Evolutionary conservation across 2,888 invertebrate species (phyloP).

Genomic region (Pocota personata): DNA sequence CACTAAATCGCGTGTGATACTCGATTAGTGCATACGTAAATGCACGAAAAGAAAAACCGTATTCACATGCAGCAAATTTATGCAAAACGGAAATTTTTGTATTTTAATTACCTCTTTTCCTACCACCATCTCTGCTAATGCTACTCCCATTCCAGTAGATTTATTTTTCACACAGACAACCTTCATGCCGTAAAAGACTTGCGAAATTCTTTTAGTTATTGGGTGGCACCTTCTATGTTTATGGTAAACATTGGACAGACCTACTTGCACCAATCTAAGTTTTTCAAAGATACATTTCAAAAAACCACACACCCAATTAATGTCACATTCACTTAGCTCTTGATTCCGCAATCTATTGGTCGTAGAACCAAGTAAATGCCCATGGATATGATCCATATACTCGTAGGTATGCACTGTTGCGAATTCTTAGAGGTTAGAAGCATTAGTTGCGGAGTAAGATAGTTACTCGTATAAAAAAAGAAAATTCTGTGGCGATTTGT

Average conservation of each 20-base stretch:
- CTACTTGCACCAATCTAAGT: constrained; percentile 23
- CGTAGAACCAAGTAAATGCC: constrained; percentile 1
- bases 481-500: background rate
- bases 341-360: constrained; percentile 10
- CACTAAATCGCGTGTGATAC: constrained; percentile 51
- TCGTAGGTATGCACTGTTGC: background rate
- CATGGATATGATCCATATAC: background rate
- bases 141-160: constrained; percentile 35
- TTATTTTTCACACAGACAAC: constrained; percentile 38
- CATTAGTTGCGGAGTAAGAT: background rate
- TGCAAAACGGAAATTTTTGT: constrained; percentile 61
- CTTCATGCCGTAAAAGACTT: constrained; percentile 42
- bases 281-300: background rate
- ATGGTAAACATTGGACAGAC: background rate
- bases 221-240: constrained; percentile 20
- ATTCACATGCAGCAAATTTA: constrained; percentile 63
- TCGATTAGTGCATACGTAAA: constrained; percentile 28
- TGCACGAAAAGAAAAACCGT: constrained; percentile 22
- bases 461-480: too few relatives aligned
- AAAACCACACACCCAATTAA: background rate
- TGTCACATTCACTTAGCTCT: constrained; percentile 36
- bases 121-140: constrained; percentile 18
- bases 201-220: constrained; percentile 46
- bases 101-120: constrained; percentile 53
- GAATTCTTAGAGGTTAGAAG: constrained; percentile 25